A percentile compares a stretch with the other conserved stretches of the same genome.
These are phyloP conservation scores for Hylyphantes graminicola DNA, from an alignment of 1,140 invertebrate species.

Conservation along the genomic window DNA sequence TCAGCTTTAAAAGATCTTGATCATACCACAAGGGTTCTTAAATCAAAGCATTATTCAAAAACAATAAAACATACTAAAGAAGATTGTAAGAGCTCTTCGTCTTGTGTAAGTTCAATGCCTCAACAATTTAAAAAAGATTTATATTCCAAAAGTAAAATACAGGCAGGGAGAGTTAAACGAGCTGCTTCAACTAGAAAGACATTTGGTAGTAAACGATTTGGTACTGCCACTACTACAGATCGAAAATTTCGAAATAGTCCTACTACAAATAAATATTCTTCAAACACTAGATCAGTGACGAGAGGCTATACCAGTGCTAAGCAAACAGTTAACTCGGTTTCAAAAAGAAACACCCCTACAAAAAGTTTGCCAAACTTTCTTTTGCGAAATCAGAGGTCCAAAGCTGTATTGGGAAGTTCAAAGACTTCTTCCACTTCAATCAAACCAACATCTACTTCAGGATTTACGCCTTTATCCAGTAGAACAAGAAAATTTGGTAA, in stretches of 20 bases:
- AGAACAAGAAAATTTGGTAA: conserved; percentile 42
- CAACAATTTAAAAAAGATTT: neutral
- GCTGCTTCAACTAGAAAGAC: neutral
- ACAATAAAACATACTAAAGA: neutral
- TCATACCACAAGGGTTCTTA: conserved; percentile 6
- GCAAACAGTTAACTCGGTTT: neutral
- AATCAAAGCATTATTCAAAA: neutral
- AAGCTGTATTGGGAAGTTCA: neutral
- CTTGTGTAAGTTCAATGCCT: neutral
- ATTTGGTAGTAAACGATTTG: conserved; percentile 15
- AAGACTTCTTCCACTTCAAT: conserved; percentile 3
- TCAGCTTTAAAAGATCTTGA: conserved; percentile 30
- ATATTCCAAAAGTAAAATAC: neutral
- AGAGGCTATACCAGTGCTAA: conserved; percentile 2
- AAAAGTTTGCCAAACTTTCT: conserved; percentile 42
- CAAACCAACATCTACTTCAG: conserved; percentile 20
- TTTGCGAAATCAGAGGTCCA: conserved; percentile 16
- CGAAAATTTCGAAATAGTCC: conserved; percentile 35
- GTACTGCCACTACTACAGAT: conserved; percentile 1
- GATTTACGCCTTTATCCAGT: neutral
- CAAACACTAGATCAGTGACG: conserved; percentile 2
- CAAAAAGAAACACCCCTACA: conserved; percentile 7
- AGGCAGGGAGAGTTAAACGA: conserved; percentile 27
- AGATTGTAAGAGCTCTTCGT: neutral
- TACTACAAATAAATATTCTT: conserved; percentile 8